Percentiles rank a stretch among this genome's conserved stretches.
These are phyloP conservation scores for Turnix velox DNA, from an alignment of 2,113 vertebrate genomes.

Conservation along the genomic window DNA sequence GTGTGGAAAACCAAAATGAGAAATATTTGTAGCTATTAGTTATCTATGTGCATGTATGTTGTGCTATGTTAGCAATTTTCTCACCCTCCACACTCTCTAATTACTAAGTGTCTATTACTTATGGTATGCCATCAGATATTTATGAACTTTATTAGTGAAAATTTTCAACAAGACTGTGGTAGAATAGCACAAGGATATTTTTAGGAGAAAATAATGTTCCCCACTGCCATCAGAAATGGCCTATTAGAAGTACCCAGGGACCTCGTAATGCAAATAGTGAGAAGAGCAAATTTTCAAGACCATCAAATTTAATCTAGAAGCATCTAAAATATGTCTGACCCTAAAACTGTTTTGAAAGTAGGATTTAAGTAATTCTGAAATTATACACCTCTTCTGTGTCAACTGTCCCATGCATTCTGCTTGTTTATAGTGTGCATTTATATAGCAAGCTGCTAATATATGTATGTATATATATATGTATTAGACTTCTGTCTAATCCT, in stretches of 20 bases:
- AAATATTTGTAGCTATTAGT: not conserved
- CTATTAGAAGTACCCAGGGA: not conserved
- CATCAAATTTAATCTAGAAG: not conserved
- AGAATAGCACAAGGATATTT: not conserved
- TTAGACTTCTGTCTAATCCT: not conserved
- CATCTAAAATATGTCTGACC: not conserved
- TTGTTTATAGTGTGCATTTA: not conserved
- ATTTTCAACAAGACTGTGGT: not conserved
- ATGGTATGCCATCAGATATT: rapidly evolving
- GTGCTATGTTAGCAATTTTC: not conserved
- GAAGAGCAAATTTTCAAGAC: not conserved
- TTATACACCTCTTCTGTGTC: not conserved
- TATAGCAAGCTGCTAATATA: rapidly evolving
- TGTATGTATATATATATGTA: too few species aligned
- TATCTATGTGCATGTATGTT: not conserved
- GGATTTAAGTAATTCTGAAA: not conserved
- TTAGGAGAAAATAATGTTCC: not conserved
- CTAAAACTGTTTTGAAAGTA: not conserved
- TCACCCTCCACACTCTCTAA: rapidly evolving
- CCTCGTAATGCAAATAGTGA: not conserved
- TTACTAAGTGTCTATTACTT: not conserved
- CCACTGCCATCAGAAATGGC: not conserved
- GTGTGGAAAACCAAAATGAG: not conserved
- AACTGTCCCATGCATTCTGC: not conserved
- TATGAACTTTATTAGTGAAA: not conserved